phyloP scores from a whole-genome alignment of 2,113 vertebrate genomes.

The Clarias gariepinus region DNA sequence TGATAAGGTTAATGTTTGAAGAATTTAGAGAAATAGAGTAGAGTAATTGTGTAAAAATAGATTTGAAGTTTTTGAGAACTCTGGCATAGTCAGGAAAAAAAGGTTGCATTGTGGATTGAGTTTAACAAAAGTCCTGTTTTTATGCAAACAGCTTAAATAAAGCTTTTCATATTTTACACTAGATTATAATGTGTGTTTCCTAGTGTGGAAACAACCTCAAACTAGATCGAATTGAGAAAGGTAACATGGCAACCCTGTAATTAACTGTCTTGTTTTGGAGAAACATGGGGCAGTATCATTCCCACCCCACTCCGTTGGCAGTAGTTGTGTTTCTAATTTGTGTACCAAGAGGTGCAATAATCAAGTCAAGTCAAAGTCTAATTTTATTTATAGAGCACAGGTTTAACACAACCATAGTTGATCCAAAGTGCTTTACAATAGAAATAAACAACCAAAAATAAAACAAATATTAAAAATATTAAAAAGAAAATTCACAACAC shows the following conservation, averaged over 20 bases:
- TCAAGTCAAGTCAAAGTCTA: too few species aligned
- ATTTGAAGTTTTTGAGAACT: not conserved
- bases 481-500: too few species aligned
- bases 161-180: not conserved
- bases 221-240: too few species aligned
- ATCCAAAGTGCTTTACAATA: too few species aligned
- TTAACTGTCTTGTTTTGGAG: not conserved
- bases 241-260: not conserved
- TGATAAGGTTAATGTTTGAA: not conserved
- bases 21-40: not conserved
- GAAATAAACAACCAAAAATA: too few species aligned
- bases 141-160: not conserved
- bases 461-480: too few species aligned
- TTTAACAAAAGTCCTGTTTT: not conserved
- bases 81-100: too few species aligned
- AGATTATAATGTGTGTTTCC: too few species aligned
- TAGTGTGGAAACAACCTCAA: too few species aligned
- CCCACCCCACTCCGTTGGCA: not conserved
- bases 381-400: too few species aligned
- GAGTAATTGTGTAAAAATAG: not conserved
- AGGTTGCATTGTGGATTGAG: not conserved
- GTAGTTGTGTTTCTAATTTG: not conserved
- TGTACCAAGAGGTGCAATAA: too few species aligned
- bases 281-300: not conserved
- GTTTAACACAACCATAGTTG: too few species aligned